A percentile compares a stretch with the other conserved stretches of the same genome.
phyloP scores from a whole-genome alignment of 1,140 invertebrate genomes.

The Oppia nitens region DNA sequence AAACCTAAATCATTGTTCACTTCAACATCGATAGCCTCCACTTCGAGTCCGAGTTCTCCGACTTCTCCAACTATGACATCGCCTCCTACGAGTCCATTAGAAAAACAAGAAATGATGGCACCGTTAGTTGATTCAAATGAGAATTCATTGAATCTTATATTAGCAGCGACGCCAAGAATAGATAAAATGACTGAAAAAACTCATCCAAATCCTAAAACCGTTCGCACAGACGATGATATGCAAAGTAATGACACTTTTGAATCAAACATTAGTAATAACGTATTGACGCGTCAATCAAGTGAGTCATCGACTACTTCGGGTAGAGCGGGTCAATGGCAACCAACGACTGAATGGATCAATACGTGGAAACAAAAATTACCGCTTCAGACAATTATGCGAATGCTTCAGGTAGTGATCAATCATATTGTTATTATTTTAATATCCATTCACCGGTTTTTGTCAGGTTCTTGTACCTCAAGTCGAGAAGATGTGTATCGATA shows the following conservation, averaged over 20 bases:
- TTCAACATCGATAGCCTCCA: background rate
- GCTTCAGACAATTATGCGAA: constrained; percentile 93
- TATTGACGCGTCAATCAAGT: constrained; percentile 9
- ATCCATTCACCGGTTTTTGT: constrained; percentile 80
- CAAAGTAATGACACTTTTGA: background rate
- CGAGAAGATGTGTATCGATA: constrained; percentile 99
- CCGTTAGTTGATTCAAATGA: background rate
- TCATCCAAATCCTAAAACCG: constrained; percentile 32
- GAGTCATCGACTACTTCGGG: constrained; percentile 3
- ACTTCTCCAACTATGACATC: background rate
- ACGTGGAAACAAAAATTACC: constrained; percentile 94
- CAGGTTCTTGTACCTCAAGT: constrained; percentile 98
- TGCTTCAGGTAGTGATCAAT: constrained; percentile 72
- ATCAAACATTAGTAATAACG: background rate
- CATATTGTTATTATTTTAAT: background rate
- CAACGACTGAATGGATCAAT: constrained; percentile 81
- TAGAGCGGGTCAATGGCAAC: constrained; percentile 43
- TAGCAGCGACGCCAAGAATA: constrained; percentile 73
- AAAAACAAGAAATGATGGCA: background rate
- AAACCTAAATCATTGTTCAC: background rate
- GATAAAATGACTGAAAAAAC: constrained; percentile 88
- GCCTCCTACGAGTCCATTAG: background rate
- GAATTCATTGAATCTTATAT: constrained; percentile 34
- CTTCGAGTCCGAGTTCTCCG: background rate
- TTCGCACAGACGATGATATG: background rate